Evolutionary conservation across 1,140 invertebrate species (phyloP).

Genomic region (Laupala kohalensis): DNA sequence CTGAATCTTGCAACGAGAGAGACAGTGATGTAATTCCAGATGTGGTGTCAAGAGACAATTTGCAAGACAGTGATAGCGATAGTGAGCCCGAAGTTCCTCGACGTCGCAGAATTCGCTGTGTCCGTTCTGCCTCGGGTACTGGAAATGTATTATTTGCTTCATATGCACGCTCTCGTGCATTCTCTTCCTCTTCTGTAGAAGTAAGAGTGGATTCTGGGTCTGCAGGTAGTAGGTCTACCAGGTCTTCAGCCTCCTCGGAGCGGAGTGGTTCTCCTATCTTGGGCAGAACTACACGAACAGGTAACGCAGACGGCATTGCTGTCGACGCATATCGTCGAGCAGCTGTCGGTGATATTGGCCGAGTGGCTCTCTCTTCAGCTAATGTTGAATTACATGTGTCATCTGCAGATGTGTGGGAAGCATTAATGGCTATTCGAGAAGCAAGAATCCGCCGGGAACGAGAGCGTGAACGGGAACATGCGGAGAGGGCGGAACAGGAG

Average conservation of each 20-base stretch:
- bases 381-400: slow-evolving; percentile 32
- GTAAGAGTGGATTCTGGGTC: slow-evolving; percentile 2
- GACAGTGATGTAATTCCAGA: neutral
- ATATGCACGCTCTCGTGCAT: neutral
- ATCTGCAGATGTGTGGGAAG: slow-evolving; percentile 50
- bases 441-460: slow-evolving; percentile 42
- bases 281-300: neutral
- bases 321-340: neutral
- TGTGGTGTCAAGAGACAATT: neutral
- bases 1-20: slow-evolving; percentile 1
- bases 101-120: neutral
- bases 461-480: slow-evolving; percentile 19
- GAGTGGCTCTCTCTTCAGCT: slow-evolving; percentile 11
- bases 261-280: neutral
- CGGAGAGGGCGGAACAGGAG: neutral
- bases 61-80: slow-evolving; percentile 2
- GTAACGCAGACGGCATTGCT: neutral
- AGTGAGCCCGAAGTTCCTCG: slow-evolving; percentile 1
- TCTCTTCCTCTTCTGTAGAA: neutral
- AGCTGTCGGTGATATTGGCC: neutral
- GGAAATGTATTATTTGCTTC: neutral
- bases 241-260: neutral
- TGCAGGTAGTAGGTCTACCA: neutral
- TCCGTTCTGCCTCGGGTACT: neutral
- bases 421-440: slow-evolving; percentile 46